Percentiles rank a stretch among this genome's conserved stretches.
phyloP scores from a whole-genome alignment of 2,113 vertebrate species.

The Forbesichthys agassizii region DNA sequence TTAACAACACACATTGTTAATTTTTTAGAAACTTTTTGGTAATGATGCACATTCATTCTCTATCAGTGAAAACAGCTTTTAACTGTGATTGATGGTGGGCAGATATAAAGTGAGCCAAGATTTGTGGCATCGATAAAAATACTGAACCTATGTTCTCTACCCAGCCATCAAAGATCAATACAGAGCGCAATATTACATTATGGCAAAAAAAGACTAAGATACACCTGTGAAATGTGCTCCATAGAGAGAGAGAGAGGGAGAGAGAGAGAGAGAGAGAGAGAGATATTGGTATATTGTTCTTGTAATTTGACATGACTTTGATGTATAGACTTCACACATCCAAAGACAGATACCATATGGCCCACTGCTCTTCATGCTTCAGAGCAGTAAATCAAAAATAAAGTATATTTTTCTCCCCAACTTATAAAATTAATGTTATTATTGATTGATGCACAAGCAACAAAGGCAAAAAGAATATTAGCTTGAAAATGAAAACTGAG shows the following conservation, averaged over 20 bases:
- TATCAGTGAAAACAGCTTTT: background rate
- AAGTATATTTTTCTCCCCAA: background rate
- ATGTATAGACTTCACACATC: slow-evolving; percentile 1
- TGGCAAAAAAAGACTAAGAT: background rate
- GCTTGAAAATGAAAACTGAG: too few relatives aligned
- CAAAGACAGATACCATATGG: background rate
- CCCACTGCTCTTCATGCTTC: background rate
- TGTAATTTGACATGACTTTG: background rate
- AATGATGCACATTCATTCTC: background rate
- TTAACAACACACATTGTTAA: background rate
- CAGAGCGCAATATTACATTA: background rate
- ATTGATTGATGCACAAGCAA: too few relatives aligned
- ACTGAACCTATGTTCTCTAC: too few relatives aligned
- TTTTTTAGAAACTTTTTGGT: background rate
- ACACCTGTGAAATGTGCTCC: background rate
- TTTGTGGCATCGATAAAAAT: too few relatives aligned
- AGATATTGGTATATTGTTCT: background rate
- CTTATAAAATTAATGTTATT: too few relatives aligned
- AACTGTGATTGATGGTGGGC: background rate
- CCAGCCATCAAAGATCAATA: background rate
- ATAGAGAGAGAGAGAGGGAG: background rate
- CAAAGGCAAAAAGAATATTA: too few relatives aligned
- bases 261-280: background rate
- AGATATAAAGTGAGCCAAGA: background rate
- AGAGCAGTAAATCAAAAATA: background rate